A percentile compares a stretch with the other conserved stretches of the same genome.
These are phyloP conservation scores for Melitaea athalia DNA, from an alignment of 2,888 invertebrate genomes.

Conservation along the genomic window DNA sequence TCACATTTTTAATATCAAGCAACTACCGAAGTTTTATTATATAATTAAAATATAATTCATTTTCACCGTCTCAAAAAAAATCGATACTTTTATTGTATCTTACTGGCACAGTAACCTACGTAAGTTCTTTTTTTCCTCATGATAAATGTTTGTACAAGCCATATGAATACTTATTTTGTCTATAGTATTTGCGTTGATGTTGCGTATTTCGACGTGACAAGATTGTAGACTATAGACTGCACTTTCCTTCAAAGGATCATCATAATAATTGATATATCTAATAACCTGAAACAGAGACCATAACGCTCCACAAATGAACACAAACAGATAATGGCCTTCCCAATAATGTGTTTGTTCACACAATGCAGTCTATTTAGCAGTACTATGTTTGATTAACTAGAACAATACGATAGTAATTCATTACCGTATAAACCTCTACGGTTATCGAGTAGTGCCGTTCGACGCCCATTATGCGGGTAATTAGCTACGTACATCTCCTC, in stretches of 20 bases:
- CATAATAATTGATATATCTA: not conserved
- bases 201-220: too few species aligned
- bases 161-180: too few species aligned
- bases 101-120: too few species aligned
- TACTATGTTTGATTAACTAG: conserved; percentile 19
- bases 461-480: conserved; percentile 1
- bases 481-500: conserved; percentile 6
- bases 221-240: too few species aligned
- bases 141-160: too few species aligned
- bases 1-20: too few species aligned
- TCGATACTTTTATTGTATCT: too few species aligned
- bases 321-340: not conserved
- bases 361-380: not conserved
- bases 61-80: too few species aligned
- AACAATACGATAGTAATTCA: conserved; percentile 22
- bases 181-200: too few species aligned
- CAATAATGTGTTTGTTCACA: conserved; percentile 4
- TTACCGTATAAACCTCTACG: conserved; percentile 17
- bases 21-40: too few species aligned
- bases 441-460: conserved; percentile 14
- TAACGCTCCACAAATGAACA: not conserved
- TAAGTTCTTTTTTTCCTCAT: too few species aligned
- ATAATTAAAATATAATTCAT: too few species aligned
- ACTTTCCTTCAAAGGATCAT: not conserved
- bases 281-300: not conserved